These are phyloP conservation scores for Luscinia luscinia DNA, from an alignment of 2,797 vertebrate genomes.

Conservation along the genomic window DNA sequence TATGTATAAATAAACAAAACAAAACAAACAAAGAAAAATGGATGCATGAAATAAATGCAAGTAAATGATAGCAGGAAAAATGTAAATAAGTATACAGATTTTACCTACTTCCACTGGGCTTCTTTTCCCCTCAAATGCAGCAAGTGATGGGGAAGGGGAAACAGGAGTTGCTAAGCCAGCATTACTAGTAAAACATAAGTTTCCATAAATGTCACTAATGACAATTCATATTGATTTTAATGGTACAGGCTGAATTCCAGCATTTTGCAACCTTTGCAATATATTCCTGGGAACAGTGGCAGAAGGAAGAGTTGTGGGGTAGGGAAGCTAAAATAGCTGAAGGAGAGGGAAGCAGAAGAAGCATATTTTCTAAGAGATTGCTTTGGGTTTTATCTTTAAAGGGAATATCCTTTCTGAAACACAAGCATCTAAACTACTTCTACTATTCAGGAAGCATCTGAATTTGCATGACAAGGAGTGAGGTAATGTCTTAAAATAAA, in stretches of 20 bases:
- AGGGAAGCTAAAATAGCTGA: background rate
- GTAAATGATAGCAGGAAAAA: background rate
- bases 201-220: background rate
- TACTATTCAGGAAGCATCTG: background rate
- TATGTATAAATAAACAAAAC: background rate
- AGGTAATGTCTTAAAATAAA: slow-evolving; percentile 33
- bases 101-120: background rate
- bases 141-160: background rate
- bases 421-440: background rate
- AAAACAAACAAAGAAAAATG: background rate
- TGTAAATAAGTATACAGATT: background rate
- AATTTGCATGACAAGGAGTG: slow-evolving; percentile 22
- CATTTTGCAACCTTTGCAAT: slow-evolving; percentile 26
- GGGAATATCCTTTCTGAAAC: background rate
- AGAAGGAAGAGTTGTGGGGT: background rate
- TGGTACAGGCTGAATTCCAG: background rate
- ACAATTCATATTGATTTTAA: slow-evolving; percentile 18
- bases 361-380: background rate
- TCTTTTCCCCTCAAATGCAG: background rate
- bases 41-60: background rate
- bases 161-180: background rate
- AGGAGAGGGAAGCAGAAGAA: background rate
- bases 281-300: background rate
- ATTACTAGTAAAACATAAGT: slow-evolving; percentile 2
- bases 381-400: background rate